Evolutionary conservation across 2,797 vertebrate species (phyloP).

Genomic region (Salmo trutta): DNA sequence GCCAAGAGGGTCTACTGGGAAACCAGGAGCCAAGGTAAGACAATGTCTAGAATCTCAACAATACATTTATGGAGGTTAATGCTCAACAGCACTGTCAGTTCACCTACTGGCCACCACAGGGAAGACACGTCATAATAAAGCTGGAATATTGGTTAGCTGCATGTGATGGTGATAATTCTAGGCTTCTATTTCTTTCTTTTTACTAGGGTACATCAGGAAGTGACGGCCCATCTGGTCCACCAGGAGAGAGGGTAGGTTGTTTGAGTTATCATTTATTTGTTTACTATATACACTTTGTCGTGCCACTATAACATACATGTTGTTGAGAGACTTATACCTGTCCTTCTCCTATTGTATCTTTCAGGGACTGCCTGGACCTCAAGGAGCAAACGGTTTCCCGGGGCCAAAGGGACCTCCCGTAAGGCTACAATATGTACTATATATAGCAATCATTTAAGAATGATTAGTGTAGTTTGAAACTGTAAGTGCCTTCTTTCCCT

Average conservation of each 20-base stretch:
- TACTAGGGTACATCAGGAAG: constrained; percentile 88
- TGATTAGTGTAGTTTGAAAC: not conserved
- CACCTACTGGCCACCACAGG: not conserved
- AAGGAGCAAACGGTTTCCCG: constrained; percentile 89
- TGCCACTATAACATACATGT: constrained; percentile 6
- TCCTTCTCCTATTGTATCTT: constrained; percentile 54
- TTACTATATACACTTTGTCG: constrained; percentile 13
- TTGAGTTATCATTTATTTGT: not conserved
- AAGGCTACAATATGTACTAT: constrained; percentile 53
- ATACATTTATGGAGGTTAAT: not conserved
- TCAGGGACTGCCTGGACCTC: constrained; percentile 87
- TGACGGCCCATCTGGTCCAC: constrained; percentile 85
- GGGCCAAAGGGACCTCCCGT: constrained; percentile 93
- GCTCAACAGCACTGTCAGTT: not conserved
- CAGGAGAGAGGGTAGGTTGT: constrained; percentile 85
- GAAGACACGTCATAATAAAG: not conserved
- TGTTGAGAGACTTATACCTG: constrained; percentile 1
- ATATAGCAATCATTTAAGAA: not conserved
- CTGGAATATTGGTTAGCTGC: not conserved
- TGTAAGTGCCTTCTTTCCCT: constrained; percentile 1
- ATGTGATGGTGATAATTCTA: not conserved
- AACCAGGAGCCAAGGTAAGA: constrained; percentile 88
- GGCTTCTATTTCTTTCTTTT: not conserved
- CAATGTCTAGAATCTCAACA: not conserved
- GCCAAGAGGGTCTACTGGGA: constrained; percentile 86